Evolutionary conservation across 2,113 vertebrate species (phyloP), one percentile per base, ranked within the genome.

Genomic region (Epinephelus cyanopodus): DNA sequence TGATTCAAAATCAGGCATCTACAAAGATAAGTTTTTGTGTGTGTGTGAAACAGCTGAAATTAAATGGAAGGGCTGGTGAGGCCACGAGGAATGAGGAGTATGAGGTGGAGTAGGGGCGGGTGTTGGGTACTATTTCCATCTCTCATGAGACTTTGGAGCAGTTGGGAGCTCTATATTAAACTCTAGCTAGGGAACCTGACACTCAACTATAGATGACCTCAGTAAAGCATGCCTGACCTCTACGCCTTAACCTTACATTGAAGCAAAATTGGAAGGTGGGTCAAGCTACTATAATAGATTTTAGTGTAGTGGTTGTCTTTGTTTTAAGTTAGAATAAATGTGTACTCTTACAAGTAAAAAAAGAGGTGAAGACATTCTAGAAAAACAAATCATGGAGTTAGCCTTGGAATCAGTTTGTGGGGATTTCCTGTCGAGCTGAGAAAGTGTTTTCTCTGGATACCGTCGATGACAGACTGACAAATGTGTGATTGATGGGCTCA

Each of bases 111-210:
- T 19, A 21, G 17, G 29, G 56, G 45, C 1, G 0, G 65, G 42
- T 29, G 60, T 77, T 48, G 18, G 62, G 48, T 57, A 64, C 19
- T 33, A 77, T 82, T 87, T 84, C 83, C 53, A 83, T 81, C 60
- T 66, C 73, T 70, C 72, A 25, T 80, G 84, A 61, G 65, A 73
- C 69, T 56, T 78, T 23, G 0, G 12, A 45, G 54, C 79, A 76
- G 68, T 77, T 71, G 69, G 23, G 77, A 78, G 79, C 50, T 83
- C 89, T 82, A 90, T 83, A 87, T 90, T 89, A 90, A 90, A 91
- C 86, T 48, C 54, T 3, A 52, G 70, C 84, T 63, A 21, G 62
- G 87, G 71, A 89, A 86, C 73, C 27, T 58, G 85, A 92, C 62
- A 83, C 87, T 86, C 57, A 65, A 68, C 77, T 74, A 65, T 68